Evolutionary conservation across 2,113 vertebrate species (phyloP).

Genomic region (Oxyura jamaicensis): DNA sequence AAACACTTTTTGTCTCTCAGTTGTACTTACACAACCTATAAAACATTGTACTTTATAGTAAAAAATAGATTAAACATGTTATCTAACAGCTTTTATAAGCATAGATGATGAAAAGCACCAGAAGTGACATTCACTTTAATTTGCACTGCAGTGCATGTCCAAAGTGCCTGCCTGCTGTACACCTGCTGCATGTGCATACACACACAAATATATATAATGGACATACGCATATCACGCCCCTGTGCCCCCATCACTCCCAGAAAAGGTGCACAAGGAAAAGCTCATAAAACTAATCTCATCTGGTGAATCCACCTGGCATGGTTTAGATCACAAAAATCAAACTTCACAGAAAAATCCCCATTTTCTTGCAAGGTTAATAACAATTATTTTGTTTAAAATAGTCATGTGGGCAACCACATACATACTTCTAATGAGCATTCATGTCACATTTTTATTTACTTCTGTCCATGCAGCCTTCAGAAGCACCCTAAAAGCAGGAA

Average conservation of each 20-base stretch:
- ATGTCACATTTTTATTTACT: not conserved
- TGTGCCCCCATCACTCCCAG: not conserved
- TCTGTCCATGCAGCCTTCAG: not conserved
- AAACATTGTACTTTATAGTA: not conserved
- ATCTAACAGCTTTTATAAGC: not conserved
- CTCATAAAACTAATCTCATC: not conserved
- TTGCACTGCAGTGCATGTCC: not conserved
- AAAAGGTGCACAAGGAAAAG: not conserved
- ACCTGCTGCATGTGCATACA: not conserved
- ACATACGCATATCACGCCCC: not conserved
- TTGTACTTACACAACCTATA: not conserved
- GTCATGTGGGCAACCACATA: rapidly evolving
- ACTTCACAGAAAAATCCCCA: not conserved
- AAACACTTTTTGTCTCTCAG: not conserved
- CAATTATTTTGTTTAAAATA: not conserved
- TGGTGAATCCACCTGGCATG: not conserved
- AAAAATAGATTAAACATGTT: not conserved
- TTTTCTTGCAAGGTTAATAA: not conserved
- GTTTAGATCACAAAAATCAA: not conserved
- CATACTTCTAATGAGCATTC: not conserved
- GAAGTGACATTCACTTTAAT: not conserved
- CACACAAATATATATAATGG: not conserved
- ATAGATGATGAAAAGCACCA: not conserved
- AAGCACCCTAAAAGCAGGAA: not conserved
- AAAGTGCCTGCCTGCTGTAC: not conserved